Base-by-base conservation (phyloP, 2,797 vertebrate species). In the Hirundo rustica region DNA sequence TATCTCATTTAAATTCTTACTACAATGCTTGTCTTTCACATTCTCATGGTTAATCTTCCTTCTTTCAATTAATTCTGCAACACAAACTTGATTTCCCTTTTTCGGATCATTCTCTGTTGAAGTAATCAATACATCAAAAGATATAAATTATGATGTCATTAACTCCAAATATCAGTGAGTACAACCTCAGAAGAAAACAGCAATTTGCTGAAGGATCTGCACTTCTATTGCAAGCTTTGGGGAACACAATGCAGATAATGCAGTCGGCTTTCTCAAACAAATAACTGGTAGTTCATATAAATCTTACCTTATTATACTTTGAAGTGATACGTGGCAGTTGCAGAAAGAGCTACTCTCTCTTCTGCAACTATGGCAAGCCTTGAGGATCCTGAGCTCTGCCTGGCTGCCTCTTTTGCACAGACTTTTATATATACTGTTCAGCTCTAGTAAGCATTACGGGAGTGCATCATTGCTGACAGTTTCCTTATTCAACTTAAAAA, bases 391-490 rank as follows among this genome's bases (percentile, higher is more conserved):
- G 96, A 96, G 97, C 93, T 96, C 97, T 98, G 97, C 84, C 72
- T 95, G 72, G 82, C 94, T 95, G 96, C 94, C 76, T 96, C 95
- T 73, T 94, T 89, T 47, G 47, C 92, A 72, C 88, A 79, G 97
- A 94, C 93, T 95, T 97, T 97, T 98, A 98, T 96, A 95, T 98
- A 96, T 71, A 93, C 91, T 97, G 97, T 97, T 97, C 97, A 96
- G 97, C 93, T 97, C 96, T 96, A 97, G 93, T 97, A 97, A 97
- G 94, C 97, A 97, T 96, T 96, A 95, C 5, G 67, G 79, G 95
- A 95, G 90, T 96, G 95, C 97, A 97, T 97, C 97, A 97, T 71
- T 97, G 97, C 96, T 97, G 97, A 97, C 97, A 97, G 96, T 96
- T 97, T 96, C 96, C 92, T 97, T 97, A 86, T 96, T 95, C 96